phyloP scores from a whole-genome alignment of 1,140 invertebrate genomes.

The Drosophila suzukii region DNA sequence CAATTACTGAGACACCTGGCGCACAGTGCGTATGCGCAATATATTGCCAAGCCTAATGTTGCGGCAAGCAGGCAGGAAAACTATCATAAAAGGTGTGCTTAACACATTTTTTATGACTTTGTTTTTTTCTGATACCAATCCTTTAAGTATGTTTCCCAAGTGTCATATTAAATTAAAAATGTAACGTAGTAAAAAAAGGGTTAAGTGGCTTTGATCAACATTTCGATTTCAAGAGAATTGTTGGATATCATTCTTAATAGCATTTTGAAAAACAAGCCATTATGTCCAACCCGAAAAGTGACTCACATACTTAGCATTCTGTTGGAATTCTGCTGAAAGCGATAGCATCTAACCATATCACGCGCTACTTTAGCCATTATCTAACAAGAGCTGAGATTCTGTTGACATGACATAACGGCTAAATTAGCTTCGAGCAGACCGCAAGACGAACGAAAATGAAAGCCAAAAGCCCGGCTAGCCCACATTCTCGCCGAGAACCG shows the following conservation, averaged over 20 bases:
- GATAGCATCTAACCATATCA: conserved; percentile 31
- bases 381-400: conserved; percentile 26
- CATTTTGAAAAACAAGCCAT: neutral
- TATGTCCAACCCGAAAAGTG: neutral
- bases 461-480: conserved; percentile 53
- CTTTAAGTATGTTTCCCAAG: neutral
- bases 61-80: neutral
- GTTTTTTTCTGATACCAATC: neutral
- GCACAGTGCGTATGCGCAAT: conserved; percentile 63
- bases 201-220: too few relatives aligned
- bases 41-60: conserved; percentile 15
- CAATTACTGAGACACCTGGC: conserved; percentile 63
- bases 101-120: too few relatives aligned
- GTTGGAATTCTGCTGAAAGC: neutral
- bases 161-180: neutral
- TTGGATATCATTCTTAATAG: neutral
- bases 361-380: conserved; percentile 28
- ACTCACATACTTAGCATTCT: neutral
- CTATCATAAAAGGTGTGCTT: too few relatives aligned
- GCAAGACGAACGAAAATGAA: conserved; percentile 61
- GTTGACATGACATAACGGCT: conserved; percentile 43
- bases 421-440: conserved; percentile 24
- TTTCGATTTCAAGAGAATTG: neutral
- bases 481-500: conserved; percentile 51
- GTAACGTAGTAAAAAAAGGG: too few relatives aligned